Conservation (phyloP, 2,797 vertebrate species). For the Ctenopoma multispine region DNA sequence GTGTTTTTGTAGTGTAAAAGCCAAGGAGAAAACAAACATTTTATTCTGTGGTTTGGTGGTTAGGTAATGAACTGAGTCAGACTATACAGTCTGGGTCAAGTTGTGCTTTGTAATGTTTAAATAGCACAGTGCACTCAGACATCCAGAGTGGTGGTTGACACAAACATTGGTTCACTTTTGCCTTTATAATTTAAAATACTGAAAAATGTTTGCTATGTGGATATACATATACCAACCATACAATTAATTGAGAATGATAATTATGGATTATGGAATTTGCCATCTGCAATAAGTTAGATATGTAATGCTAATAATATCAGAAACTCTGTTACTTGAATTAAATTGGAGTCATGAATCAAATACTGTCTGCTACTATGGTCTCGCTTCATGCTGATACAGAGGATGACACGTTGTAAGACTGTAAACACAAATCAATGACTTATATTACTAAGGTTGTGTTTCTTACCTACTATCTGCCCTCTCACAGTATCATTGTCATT, state of each 20-base stretch:
- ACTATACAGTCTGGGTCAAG: constrained; percentile 6
- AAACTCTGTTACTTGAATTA: neutral
- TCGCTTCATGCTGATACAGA: neutral
- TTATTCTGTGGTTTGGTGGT: neutral
- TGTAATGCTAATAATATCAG: too few species aligned
- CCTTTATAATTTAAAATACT: neutral
- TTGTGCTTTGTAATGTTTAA: constrained; percentile 11
- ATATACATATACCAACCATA: too few species aligned
- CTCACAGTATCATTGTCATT: constrained; percentile 97
- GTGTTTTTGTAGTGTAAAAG: neutral
- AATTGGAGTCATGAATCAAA: neutral
- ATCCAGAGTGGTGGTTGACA: neutral
- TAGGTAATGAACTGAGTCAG: constrained; percentile 23
- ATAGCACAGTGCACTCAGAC: constrained; percentile 2
- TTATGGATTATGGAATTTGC: neutral
- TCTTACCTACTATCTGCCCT: constrained; percentile 97
- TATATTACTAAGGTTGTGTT: constrained; percentile 5
- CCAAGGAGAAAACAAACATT: neutral
- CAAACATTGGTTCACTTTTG: neutral
- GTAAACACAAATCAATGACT: neutral
- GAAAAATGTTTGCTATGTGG: neutral
- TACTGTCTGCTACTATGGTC: neutral
- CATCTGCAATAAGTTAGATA: neutral
- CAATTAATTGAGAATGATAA: neutral
- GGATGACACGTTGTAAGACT: neutral